These are phyloP conservation scores for Alfaro cultratus DNA, from an alignment of 2,797 vertebrate species.

Conservation along the genomic window DNA sequence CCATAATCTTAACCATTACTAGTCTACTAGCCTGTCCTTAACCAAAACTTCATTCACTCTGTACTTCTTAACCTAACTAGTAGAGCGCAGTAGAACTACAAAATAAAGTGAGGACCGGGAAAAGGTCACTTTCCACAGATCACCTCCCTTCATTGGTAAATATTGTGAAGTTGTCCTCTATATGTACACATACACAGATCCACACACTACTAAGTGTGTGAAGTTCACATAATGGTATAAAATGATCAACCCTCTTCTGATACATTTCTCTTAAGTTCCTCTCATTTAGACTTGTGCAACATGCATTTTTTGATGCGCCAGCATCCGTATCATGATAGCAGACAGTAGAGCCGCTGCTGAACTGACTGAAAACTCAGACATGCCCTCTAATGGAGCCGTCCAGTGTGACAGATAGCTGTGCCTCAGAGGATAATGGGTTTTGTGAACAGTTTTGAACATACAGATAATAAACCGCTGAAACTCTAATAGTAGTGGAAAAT, in stretches of 20 bases:
- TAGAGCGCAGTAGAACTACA: background rate
- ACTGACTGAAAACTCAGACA: background rate
- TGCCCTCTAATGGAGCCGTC: background rate
- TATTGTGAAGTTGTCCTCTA: background rate
- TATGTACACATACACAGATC: slow-evolving; percentile 10
- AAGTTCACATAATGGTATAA: background rate
- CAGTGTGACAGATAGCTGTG: background rate
- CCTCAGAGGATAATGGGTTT: background rate
- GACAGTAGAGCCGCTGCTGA: background rate
- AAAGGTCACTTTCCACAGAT: background rate
- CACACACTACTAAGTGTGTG: background rate
- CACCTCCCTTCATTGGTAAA: background rate
- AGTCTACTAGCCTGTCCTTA: too few species aligned
- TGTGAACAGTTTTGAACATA: background rate
- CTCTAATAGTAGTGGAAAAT: background rate
- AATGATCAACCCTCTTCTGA: background rate
- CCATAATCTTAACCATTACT: too few species aligned
- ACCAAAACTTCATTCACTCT: too few species aligned
- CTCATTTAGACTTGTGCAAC: background rate
- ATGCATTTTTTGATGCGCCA: background rate
- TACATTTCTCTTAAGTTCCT: background rate
- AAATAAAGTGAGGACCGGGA: background rate
- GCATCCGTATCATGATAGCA: background rate
- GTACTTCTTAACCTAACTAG: too few species aligned
- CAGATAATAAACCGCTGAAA: background rate